Base-by-base conservation (phyloP, 2,113 vertebrate genomes). In the Sinocyclocheilus maitianheensis region DNA sequence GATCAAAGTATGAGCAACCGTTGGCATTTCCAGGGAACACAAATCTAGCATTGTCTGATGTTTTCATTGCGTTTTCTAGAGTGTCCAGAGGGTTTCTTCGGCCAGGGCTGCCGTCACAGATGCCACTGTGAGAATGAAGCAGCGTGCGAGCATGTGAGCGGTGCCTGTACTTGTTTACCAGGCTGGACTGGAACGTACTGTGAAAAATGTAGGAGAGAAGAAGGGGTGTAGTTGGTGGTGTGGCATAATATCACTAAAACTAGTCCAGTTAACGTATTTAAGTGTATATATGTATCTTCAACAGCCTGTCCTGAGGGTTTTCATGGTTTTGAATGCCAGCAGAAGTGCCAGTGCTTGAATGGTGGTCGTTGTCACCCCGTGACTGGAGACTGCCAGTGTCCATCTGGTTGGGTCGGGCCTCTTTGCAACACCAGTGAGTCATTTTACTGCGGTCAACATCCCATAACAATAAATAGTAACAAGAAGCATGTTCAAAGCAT, bases 171-270 rank as follows among this genome's bases (percentile, higher is more conserved):
- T 0, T 97, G 96, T 87, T 84, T 86, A 1, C 89, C 94, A 0
- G 96, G 96, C 86, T 97, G 96, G 96, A 77, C 94, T 46, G 96
- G 96, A 0, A 95, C 95, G 16, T 95, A 95, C 91, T 97, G 96
- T 1, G 95, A 97, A 88, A 94, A 90, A 0, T 13, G 96, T 97
- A 76, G 84, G 89, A 67, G 58, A 60, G 58, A 2, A 8, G 69
- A 60, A 58, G 20, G 58, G 20, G 43, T 43, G 43, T 43, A 43
- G 43, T 43, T 43, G 43, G 43, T 43, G 43, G 43, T 43, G 43
- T 43, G 43, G 58, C 5, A 37, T 20, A 60, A 13, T 26, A 24
- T 53, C 26, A 55, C 46, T 37, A 71, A 82, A 71, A 71, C 5
- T 37, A 67, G 53, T 86, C 5, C 12, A 37, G n/a, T 40, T 48